A percentile compares a stretch with the other conserved stretches of the same genome.
Conservation (phyloP, 2,888 invertebrate species). For the Lepidocyrtinus sp. region DNA sequence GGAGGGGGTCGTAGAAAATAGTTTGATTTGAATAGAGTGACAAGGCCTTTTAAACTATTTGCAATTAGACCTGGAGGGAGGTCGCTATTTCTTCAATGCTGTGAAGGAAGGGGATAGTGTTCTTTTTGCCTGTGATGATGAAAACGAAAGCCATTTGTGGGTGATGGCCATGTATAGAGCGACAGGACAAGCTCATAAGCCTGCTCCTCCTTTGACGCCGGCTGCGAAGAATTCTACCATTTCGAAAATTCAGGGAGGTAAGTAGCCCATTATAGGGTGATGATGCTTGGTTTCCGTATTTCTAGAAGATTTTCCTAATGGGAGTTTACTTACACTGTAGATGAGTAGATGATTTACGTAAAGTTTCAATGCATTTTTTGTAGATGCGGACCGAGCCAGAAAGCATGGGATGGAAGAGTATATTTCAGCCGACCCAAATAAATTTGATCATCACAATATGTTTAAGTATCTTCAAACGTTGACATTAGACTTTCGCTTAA, state of each 20-base stretch:
- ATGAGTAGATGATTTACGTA: not conserved
- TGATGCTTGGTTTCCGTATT: too few species aligned
- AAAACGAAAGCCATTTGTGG: constrained; percentile 98
- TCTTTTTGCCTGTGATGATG: constrained; percentile 95
- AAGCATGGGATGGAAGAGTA: constrained; percentile 99
- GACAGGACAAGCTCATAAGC: constrained; percentile 99
- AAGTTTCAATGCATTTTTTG: constrained; percentile 14
- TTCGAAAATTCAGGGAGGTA: constrained; percentile 92
- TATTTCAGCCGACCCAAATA: constrained; percentile 98
- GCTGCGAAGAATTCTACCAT: constrained; percentile 88
- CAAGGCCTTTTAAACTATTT: not conserved
- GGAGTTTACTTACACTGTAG: too few species aligned
- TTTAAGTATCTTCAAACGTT: constrained; percentile 94
- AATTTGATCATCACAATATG: constrained; percentile 94
- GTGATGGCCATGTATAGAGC: constrained; percentile 99
- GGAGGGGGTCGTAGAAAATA: not conserved
- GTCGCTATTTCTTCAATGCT: constrained; percentile 97
- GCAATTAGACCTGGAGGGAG: constrained; percentile 88
- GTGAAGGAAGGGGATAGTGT: constrained; percentile 99
- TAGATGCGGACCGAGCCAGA: constrained; percentile 94
- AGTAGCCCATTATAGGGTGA: too few species aligned
- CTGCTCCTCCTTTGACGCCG: constrained; percentile 91
- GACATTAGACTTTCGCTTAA: constrained; percentile 94
- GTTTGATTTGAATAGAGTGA: too few species aligned
- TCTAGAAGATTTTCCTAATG: too few species aligned